Percentiles rank a stretch among this genome's conserved stretches.
These are phyloP conservation scores for Glaucopsyche alexis DNA, from an alignment of 2,888 invertebrate genomes.

Conservation along the genomic window DNA sequence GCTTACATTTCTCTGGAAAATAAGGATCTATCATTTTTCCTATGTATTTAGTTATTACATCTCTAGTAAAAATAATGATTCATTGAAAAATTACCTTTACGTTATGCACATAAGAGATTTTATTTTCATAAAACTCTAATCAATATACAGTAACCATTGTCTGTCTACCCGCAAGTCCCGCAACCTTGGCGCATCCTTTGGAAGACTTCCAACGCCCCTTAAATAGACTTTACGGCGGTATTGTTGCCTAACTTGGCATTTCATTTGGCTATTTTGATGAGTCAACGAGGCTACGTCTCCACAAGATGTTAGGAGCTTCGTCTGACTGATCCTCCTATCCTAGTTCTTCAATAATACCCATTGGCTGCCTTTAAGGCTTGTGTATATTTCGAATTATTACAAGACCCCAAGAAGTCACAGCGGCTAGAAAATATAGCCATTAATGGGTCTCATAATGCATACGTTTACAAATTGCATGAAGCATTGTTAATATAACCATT, in stretches of 20 bases:
- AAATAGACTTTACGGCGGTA: conserved; percentile 19
- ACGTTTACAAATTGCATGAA: background rate
- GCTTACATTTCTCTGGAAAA: no score
- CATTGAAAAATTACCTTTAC: background rate
- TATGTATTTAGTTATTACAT: no score
- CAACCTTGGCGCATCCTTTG: conserved; percentile 36
- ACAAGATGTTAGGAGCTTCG: no score
- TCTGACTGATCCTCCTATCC: no score
- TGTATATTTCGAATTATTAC: no score
- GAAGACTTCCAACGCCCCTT: conserved; percentile 35
- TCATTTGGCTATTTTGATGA: background rate
- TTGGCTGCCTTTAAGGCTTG: no score
- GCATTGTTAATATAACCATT: conserved; percentile 7
- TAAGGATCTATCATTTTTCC: no score
- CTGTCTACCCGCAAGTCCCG: conserved; percentile 22
- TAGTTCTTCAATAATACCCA: no score
- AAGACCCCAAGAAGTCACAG: background rate
- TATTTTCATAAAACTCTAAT: conserved; percentile 10
- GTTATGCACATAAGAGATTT: background rate
- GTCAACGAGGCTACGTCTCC: background rate
- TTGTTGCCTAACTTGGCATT: conserved; percentile 9
- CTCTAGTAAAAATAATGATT: no score
- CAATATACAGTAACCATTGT: conserved; percentile 24
- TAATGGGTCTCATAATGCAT: background rate
- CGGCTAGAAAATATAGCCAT: background rate